Conservation (phyloP, 2,797 vertebrate genomes). For the Echeneis naucrates region DNA sequence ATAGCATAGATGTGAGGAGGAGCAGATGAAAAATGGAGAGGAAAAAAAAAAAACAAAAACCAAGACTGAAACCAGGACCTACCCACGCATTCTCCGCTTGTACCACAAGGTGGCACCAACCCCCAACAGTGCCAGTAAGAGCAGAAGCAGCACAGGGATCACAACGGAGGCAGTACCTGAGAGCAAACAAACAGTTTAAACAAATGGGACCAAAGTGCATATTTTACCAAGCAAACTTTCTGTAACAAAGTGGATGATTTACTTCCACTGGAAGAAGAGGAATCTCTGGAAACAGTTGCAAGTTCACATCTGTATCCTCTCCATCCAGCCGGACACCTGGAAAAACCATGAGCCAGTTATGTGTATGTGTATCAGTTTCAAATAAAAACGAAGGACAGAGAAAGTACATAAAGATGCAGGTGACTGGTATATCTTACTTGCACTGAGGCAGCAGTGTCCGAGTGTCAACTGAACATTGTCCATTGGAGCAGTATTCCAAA, state of each 20-base stretch:
- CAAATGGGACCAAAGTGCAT: constrained; percentile 11
- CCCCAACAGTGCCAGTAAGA: constrained; percentile 87
- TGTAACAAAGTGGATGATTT: constrained; percentile 54
- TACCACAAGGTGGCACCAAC: constrained; percentile 93
- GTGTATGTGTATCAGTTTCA: background rate
- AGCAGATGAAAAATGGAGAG: constrained; percentile 64
- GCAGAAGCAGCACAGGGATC: constrained; percentile 88
- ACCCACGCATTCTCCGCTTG: constrained; percentile 94
- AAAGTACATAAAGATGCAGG: background rate
- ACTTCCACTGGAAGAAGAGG: constrained; percentile 85
- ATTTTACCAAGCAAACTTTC: background rate
- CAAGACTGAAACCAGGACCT: constrained; percentile 63
- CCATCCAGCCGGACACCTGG: constrained; percentile 88
- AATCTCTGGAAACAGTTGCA: constrained; percentile 74
- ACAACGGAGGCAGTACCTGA: constrained; percentile 88
- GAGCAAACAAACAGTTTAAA: constrained; percentile 10
- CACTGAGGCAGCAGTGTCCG: constrained; percentile 90
- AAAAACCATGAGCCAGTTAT: constrained; percentile 25
- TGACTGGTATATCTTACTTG: constrained; percentile 86
- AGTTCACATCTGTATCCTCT: constrained; percentile 85
- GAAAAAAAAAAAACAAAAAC: background rate
- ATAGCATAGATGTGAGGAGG: constrained; percentile 54
- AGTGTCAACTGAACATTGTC: constrained; percentile 89
- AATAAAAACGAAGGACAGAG: background rate
- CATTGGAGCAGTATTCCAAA: constrained; percentile 88